phyloP scores from a whole-genome alignment of 1,140 invertebrate species.

The Caenorhabditis brenneri region DNA sequence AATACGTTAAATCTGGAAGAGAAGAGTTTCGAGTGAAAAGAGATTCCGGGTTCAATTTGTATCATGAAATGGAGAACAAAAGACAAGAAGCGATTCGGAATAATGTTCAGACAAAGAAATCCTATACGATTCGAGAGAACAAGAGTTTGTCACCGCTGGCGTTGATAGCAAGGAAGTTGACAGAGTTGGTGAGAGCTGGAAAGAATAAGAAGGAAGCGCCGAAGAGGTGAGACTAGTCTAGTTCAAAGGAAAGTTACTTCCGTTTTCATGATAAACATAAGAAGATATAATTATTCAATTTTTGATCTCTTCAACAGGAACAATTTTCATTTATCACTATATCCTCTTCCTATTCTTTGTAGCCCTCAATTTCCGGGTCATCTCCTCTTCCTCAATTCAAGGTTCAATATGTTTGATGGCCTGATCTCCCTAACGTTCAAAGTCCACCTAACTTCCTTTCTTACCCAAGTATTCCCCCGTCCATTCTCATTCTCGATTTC shows the following conservation, averaged over 20 bases:
- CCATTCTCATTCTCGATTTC: too few species aligned
- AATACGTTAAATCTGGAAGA: background rate
- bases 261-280: too few species aligned
- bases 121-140: background rate
- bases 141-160: constrained; percentile 20
- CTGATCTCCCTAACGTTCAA: background rate
- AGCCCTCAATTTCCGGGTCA: too few species aligned
- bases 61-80: constrained; percentile 2
- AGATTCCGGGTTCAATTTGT: background rate
- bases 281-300: too few species aligned
- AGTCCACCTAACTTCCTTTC: too few species aligned
- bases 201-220: constrained; percentile 1
- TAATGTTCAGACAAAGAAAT: constrained; percentile 8
- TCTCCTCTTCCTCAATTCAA: background rate
- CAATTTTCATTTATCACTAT: too few species aligned
- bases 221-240: too few species aligned
- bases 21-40: constrained; percentile 14
- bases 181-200: constrained; percentile 22
- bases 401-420: background rate
- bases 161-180: constrained; percentile 13
- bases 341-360: too few species aligned
- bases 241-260: too few species aligned
- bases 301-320: too few species aligned
- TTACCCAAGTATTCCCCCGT: too few species aligned
- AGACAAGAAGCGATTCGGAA: background rate